A percentile compares a stretch with the other conserved stretches of the same genome.
phyloP scores from a whole-genome alignment of 2,797 vertebrate species.

The Eutrigla gurnardus region DNA sequence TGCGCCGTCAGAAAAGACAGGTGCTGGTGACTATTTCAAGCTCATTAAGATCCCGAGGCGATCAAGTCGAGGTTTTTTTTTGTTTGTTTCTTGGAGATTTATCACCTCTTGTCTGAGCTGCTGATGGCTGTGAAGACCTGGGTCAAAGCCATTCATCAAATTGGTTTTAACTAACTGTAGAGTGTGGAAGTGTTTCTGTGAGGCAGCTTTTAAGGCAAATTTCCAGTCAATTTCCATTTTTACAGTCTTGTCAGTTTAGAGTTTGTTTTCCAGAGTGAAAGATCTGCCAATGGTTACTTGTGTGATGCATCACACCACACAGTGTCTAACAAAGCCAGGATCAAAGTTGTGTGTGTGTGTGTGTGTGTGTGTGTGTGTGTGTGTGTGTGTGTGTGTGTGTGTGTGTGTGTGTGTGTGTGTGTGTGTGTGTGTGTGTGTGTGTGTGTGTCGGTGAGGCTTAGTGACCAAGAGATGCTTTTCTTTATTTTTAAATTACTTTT shows the following conservation, averaged over 20 bases:
- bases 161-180: not conserved
- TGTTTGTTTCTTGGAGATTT: constrained; percentile 36
- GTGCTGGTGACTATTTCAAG: constrained; percentile 87
- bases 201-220: not conserved
- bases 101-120: constrained; percentile 59
- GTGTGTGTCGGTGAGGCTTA: constrained; percentile 11
- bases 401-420: constrained; percentile 27
- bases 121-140: constrained; percentile 57
- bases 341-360: constrained; percentile 28
- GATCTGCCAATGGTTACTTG: constrained; percentile 3
- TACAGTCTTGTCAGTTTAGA: constrained; percentile 14
- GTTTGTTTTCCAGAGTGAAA: constrained; percentile 5
- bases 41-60: constrained; percentile 70
- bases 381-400: constrained; percentile 21
- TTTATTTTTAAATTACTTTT: constrained; percentile 6
- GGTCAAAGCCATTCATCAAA: constrained; percentile 52
- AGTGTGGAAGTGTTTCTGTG: too few relatives aligned
- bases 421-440: constrained; percentile 14
- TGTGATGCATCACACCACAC: constrained; percentile 28
- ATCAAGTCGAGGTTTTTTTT: constrained; percentile 56
- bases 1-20: constrained; percentile 91
- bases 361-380: constrained; percentile 26
- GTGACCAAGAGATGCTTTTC: constrained; percentile 15
- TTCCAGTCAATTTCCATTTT: not conserved
- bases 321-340: constrained; percentile 47